Evolutionary conservation across 1,140 invertebrate genomes (phyloP).

Genomic region (Anthonomus grandis): DNA sequence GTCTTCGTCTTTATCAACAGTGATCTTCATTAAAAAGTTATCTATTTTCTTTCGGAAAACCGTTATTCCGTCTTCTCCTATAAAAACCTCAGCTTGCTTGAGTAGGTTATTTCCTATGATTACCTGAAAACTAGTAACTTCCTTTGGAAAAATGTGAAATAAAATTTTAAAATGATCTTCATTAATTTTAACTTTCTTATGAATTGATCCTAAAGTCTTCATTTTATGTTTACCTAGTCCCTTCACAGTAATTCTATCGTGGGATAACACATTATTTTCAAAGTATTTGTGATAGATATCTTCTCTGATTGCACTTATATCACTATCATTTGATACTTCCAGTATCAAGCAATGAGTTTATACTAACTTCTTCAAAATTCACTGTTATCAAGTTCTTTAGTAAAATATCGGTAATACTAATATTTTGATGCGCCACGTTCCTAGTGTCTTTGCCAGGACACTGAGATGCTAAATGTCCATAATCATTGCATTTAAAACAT

Average conservation of each 20-base stretch:
- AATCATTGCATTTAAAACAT: slow-evolving; percentile 10
- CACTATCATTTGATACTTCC: too few species aligned
- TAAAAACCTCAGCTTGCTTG: slow-evolving; percentile 3
- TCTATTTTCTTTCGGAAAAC: not conserved
- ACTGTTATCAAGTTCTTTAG: not conserved
- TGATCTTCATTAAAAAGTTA: slow-evolving; percentile 16
- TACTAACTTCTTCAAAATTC: not conserved
- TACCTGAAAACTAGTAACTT: not conserved
- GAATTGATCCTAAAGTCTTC: slow-evolving; percentile 7
- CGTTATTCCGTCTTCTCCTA: not conserved
- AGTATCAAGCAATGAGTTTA: slow-evolving; percentile 1
- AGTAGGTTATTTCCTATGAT: slow-evolving; percentile 14
- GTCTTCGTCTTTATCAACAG: slow-evolving; percentile 6
- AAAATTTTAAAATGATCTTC: slow-evolving; percentile 1
- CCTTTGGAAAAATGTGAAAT: slow-evolving; percentile 7
- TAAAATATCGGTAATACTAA: not conserved
- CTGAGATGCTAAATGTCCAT: not conserved
- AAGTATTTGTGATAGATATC: slow-evolving; percentile 7
- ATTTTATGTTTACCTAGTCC: slow-evolving; percentile 4
- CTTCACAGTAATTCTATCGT: not conserved
- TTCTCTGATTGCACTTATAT: slow-evolving; percentile 2
- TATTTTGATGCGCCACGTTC: too few species aligned
- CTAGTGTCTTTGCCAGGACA: slow-evolving; percentile 2
- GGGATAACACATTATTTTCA: not conserved
- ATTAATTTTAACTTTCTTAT: slow-evolving; percentile 7